phyloP scores from a whole-genome alignment of 2,113 vertebrate genomes.

The Stercorarius parasiticus region DNA sequence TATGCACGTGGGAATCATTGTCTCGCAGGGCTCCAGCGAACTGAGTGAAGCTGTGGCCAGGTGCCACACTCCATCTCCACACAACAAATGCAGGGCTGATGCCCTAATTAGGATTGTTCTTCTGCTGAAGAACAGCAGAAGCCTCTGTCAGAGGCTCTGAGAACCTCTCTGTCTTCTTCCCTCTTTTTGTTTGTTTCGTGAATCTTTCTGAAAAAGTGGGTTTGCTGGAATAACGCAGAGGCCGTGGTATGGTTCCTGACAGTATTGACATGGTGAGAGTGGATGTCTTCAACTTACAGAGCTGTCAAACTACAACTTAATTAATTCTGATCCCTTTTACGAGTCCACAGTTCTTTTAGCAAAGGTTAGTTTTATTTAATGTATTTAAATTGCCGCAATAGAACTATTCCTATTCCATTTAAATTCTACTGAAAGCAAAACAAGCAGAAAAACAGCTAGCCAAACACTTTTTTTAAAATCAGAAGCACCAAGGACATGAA shows the following conservation, averaged over 20 bases:
- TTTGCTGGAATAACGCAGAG: background rate
- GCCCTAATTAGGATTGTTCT: background rate
- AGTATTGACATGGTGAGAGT: background rate
- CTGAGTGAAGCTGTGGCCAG: background rate
- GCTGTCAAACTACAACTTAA: background rate
- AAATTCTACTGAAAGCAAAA: background rate
- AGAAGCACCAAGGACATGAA: background rate
- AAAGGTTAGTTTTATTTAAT: background rate
- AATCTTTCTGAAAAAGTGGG: background rate
- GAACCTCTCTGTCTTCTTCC: background rate
- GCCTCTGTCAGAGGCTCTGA: too few relatives aligned
- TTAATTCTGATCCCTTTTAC: background rate
- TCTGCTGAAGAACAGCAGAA: background rate
- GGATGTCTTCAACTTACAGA: background rate
- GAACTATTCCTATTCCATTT: background rate
- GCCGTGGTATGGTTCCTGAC: background rate
- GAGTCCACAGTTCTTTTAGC: background rate
- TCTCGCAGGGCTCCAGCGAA: accelerated
- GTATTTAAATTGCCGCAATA: background rate
- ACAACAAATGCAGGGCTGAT: too few relatives aligned
- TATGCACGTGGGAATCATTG: accelerated
- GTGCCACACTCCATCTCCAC: too few relatives aligned
- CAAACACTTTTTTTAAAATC: background rate
- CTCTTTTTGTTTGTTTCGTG: background rate
- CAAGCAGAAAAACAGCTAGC: background rate